Percentiles rank a stretch among this genome's conserved stretches.
Conservation (phyloP, 2,888 invertebrate genomes). For the Formica aserva region DNA sequence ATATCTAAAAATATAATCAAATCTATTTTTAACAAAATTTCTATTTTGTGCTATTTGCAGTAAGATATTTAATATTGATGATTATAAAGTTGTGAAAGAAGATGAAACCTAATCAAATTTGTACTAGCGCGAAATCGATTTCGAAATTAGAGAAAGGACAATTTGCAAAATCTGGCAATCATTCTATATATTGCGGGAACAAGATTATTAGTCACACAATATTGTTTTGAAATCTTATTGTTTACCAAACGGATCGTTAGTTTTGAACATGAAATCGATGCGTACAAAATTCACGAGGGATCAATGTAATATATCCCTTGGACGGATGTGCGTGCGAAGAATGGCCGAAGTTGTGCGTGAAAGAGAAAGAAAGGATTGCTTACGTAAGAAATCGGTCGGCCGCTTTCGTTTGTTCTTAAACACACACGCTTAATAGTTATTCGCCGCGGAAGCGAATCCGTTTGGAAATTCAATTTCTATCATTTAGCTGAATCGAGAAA, state of each 20-base stretch:
- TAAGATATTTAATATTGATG: neutral
- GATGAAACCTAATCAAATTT: neutral
- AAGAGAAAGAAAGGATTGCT: neutral
- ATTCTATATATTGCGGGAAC: neutral
- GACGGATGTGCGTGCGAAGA: neutral
- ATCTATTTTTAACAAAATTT: neutral
- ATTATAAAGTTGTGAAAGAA: neutral
- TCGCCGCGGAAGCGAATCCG: slow-evolving; percentile 14
- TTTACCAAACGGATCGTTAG: neutral
- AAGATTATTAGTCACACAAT: slow-evolving; percentile 18
- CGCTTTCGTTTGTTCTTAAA: slow-evolving; percentile 15
- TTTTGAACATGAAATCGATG: slow-evolving; percentile 10
- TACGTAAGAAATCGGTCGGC: slow-evolving; percentile 21
- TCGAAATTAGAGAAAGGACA: neutral
- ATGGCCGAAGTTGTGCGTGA: neutral
- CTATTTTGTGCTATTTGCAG: neutral
- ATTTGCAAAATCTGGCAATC: slow-evolving; percentile 23
- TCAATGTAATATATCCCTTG: neutral
- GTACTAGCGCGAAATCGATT: neutral
- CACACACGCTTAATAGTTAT: neutral
- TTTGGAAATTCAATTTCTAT: slow-evolving; percentile 11
- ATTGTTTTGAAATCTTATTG: neutral
- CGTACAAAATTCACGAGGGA: neutral
- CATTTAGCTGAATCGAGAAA: slow-evolving; percentile 1
- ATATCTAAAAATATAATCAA: neutral